These are phyloP conservation scores for Hoplostethus atlanticus DNA, from an alignment of 2,797 vertebrate genomes.

Conservation along the genomic window DNA sequence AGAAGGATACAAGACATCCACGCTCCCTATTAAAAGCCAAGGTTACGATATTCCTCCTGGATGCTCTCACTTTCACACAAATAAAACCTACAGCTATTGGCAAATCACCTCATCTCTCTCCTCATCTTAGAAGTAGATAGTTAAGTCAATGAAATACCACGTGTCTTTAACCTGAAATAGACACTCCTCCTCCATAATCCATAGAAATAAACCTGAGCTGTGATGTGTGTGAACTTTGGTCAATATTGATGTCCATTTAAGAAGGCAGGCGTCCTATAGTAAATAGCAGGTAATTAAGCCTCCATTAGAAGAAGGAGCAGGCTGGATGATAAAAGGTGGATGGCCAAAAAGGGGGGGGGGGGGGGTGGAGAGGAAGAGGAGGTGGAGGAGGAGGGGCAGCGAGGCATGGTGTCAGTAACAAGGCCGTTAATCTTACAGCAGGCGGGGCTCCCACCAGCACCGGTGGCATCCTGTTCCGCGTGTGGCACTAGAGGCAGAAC, in stretches of 20 bases:
- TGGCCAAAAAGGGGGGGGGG: constrained; percentile 10
- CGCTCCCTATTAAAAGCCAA: constrained; percentile 5
- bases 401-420: constrained; percentile 74
- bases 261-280: constrained; percentile 29
- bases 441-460: constrained; percentile 62
- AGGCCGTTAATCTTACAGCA: constrained; percentile 71
- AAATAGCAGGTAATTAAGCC: constrained; percentile 63
- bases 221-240: constrained; percentile 60
- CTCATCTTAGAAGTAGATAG: constrained; percentile 1
- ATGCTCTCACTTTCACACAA: constrained; percentile 1
- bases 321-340: constrained; percentile 52
- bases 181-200: constrained; percentile 53
- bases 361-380: not conserved
- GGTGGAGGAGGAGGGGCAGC: constrained; percentile 42
- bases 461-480: constrained; percentile 57
- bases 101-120: constrained; percentile 31
- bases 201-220: constrained; percentile 46
- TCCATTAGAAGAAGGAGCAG: constrained; percentile 57
- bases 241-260: constrained; percentile 75
- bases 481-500: constrained; percentile 66
- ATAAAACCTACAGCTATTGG: constrained; percentile 13
- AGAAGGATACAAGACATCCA: constrained; percentile 19
- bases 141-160: constrained; percentile 20
- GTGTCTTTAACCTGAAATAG: not conserved
- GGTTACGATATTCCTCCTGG: constrained; percentile 24